Percentiles rank a stretch among this genome's conserved stretches.
Evolutionary conservation across 2,113 vertebrate species (phyloP).

Genomic region (Erythrocercus mccallii): DNA sequence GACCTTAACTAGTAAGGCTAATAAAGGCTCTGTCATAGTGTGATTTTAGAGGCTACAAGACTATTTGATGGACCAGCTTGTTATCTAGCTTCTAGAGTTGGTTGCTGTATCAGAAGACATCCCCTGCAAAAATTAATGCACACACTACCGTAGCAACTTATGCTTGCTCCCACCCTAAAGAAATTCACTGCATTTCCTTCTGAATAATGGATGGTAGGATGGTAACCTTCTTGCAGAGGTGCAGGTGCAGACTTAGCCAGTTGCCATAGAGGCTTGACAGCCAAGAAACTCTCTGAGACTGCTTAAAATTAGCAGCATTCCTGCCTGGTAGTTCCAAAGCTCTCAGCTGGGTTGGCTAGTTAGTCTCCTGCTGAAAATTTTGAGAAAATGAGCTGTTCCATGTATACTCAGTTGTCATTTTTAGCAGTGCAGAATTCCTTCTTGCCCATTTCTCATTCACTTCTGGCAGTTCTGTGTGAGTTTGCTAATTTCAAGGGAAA

Average conservation of each 20-base stretch:
- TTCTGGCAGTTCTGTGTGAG: background rate
- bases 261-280: constrained; percentile 17
- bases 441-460: background rate
- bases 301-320: constrained; percentile 14
- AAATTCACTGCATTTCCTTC: background rate
- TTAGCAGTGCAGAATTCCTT: background rate
- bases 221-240: background rate
- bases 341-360: background rate
- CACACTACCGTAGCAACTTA: background rate
- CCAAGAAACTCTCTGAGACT: background rate
- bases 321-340: background rate
- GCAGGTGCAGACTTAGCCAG: background rate
- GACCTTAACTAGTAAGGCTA: background rate
- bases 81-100: background rate
- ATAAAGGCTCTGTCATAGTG: background rate
- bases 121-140: background rate
- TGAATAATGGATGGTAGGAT: background rate
- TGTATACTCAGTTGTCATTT: background rate
- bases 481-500: background rate
- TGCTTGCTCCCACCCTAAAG: background rate
- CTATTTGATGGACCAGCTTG: background rate
- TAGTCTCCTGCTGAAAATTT: background rate
- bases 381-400: background rate
- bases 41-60: background rate
- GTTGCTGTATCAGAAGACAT: background rate